Evolutionary conservation across 2,113 vertebrate species (phyloP).

Genomic region (Solea senegalensis): DNA sequence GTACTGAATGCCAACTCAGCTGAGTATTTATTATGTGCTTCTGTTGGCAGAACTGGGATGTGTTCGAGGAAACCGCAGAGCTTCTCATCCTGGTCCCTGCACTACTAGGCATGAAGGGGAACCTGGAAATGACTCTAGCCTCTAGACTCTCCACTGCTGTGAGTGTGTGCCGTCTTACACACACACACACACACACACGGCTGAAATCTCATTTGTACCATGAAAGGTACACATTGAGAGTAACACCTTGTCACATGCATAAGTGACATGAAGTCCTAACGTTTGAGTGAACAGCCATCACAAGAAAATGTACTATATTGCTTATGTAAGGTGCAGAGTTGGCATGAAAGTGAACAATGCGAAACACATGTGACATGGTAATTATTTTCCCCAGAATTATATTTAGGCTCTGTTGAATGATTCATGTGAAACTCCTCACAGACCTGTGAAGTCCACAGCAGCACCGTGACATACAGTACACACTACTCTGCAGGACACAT

Average conservation of each 20-base stretch:
- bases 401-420: constrained; percentile 23
- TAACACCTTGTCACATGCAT: not conserved
- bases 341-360: not conserved
- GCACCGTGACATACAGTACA: not conserved
- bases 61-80: constrained; percentile 88
- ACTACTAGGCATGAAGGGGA: constrained; percentile 94
- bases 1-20: not conserved
- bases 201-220: no score
- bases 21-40: not conserved
- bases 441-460: constrained; percentile 31
- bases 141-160: constrained; percentile 95
- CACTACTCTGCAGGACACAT: constrained; percentile 2
- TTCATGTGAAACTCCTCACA: constrained; percentile 61
- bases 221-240: not conserved
- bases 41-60: constrained; percentile 87
- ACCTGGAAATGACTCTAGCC: constrained; percentile 96
- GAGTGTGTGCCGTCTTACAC: constrained; percentile 31
- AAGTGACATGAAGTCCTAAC: not conserved
- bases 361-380: no score
- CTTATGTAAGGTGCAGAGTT: not conserved
- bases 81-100: constrained; percentile 92
- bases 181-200: not conserved
- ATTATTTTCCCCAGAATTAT: constrained; percentile 31
- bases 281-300: not conserved
- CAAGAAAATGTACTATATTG: not conserved